phyloP scores from a whole-genome alignment of 2,888 invertebrate genomes.

The Endomychus coccineus region DNA sequence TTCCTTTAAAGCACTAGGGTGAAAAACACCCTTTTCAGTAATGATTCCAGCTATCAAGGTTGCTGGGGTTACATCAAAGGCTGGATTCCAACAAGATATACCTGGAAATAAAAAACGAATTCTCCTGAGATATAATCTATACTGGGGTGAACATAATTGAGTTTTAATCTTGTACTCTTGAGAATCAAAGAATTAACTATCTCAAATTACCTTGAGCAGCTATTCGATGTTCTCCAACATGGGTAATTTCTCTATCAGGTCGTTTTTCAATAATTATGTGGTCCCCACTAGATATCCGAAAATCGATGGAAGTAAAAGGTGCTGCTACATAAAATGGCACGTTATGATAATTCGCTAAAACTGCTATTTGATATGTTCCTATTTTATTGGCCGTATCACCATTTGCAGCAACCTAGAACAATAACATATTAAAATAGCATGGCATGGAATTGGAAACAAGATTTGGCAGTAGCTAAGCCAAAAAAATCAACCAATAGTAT shows the following conservation, averaged over 20 bases:
- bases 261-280: constrained; percentile 91
- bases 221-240: constrained; percentile 76
- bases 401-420: constrained; percentile 73
- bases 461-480: no score
- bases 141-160: no score
- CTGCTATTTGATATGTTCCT: constrained; percentile 92
- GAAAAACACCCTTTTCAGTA: constrained; percentile 85
- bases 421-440: constrained; percentile 5
- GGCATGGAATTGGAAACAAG: no score
- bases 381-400: constrained; percentile 99
- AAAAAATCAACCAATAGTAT: no score
- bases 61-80: constrained; percentile 96
- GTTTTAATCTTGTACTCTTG: no score
- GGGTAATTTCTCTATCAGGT: constrained; percentile 85
- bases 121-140: no score
- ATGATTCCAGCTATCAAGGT: constrained; percentile 86
- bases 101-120: constrained; percentile 45
- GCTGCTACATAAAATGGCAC: constrained; percentile 96
- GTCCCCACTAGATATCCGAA: constrained; percentile 67
- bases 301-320: constrained; percentile 86
- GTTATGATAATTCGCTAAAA: constrained; percentile 80
- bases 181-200: no score
- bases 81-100: constrained; percentile 95
- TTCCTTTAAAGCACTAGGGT: constrained; percentile 48
- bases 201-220: constrained; percentile 70